These are phyloP conservation scores for Folsomia candida DNA, from an alignment of 2,888 invertebrate species.

Conservation along the genomic window DNA sequence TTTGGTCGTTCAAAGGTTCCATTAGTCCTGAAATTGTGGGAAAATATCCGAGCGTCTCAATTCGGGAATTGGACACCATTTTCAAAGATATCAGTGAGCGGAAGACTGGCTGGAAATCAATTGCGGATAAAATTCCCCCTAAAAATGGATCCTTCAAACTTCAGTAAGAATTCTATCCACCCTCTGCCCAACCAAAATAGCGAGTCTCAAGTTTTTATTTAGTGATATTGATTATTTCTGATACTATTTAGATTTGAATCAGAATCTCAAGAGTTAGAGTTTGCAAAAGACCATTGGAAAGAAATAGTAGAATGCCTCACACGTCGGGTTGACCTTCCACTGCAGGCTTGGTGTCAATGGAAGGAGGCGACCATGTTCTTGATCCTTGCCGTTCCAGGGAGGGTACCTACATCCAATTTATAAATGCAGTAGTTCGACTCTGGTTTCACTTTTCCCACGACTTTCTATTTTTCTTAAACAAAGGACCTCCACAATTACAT, in stretches of 20 bases:
- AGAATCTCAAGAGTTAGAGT: background rate
- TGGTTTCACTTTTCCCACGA: no score
- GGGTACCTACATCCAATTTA: no score
- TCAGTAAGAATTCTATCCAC: background rate
- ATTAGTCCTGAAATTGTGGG: background rate
- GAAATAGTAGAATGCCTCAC: background rate
- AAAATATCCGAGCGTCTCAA: background rate
- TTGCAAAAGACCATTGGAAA: background rate
- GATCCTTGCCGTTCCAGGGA: background rate
- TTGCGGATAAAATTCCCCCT: background rate
- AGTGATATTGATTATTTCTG: background rate
- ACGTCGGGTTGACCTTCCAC: background rate
- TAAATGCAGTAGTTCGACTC: no score
- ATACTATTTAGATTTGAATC: background rate
- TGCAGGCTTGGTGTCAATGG: background rate
- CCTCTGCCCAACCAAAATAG: background rate
- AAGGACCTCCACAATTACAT: background rate
- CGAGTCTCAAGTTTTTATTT: background rate
- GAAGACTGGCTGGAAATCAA: slow-evolving; percentile 1
- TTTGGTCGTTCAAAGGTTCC: background rate
- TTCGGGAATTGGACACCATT: background rate
- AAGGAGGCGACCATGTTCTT: background rate
- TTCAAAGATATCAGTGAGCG: background rate
- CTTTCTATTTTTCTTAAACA: background rate
- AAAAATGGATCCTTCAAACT: background rate